These are phyloP conservation scores for Pseudorasbora parva DNA, from an alignment of 2,113 vertebrate genomes.

Conservation along the genomic window DNA sequence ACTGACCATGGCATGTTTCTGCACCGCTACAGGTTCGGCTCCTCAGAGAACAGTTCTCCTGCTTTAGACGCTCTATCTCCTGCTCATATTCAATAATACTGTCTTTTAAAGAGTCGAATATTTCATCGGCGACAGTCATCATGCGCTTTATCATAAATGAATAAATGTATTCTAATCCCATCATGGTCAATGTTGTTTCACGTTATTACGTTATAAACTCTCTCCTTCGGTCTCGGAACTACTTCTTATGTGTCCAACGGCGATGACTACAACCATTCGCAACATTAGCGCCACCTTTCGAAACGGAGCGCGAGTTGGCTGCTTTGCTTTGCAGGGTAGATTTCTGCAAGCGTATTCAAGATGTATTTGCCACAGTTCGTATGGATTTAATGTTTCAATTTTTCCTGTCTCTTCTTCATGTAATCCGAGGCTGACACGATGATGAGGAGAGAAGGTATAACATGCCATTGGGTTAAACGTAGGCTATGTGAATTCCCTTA, in stretches of 20 bases:
- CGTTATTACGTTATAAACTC: neutral
- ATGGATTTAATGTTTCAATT: too few species aligned
- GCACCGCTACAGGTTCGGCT: neutral
- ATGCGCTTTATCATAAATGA: slow-evolving; percentile 41
- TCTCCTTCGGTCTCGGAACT: neutral
- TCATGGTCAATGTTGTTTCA: neutral
- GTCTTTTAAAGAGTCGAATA: slow-evolving; percentile 49
- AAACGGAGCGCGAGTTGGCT: neutral
- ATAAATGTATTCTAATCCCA: slow-evolving; percentile 34
- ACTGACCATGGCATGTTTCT: slow-evolving; percentile 24
- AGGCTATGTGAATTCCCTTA: too few species aligned
- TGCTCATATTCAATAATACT: slow-evolving; percentile 37
- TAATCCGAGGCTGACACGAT: too few species aligned
- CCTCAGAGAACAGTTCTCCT: slow-evolving; percentile 47
- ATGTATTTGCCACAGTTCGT: too few species aligned
- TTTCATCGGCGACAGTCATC: slow-evolving; percentile 48
- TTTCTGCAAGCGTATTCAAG: too few species aligned
- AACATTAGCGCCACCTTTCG: neutral
- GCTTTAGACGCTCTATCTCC: slow-evolving; percentile 38
- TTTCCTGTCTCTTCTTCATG: too few species aligned
- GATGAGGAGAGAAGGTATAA: too few species aligned
- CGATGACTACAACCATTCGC: neutral
- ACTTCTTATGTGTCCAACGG: neutral
- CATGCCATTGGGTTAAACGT: too few species aligned
- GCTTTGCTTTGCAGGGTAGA: too few species aligned